Evolutionary conservation across 1,140 invertebrate genomes (phyloP).

Genomic region (Diabrotica virgifera): DNA sequence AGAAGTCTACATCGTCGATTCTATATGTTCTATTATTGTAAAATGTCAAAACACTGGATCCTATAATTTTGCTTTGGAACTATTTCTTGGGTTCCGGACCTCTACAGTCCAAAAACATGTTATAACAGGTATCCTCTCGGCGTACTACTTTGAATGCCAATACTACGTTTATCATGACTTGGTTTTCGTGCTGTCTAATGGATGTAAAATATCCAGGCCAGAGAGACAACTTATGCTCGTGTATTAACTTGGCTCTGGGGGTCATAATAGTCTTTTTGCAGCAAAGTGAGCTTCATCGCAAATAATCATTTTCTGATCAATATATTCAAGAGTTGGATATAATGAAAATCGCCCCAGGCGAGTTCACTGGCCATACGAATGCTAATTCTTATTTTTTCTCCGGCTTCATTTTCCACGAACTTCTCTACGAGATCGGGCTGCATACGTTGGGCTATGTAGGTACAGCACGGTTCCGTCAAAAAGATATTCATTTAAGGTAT

Average conservation of each 20-base stretch:
- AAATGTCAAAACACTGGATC: conserved; percentile 75
- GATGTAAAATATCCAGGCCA: conserved; percentile 80
- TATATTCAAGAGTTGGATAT: conserved; percentile 73
- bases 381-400: conserved; percentile 50
- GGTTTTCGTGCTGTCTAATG: conserved; percentile 72
- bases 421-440: conserved; percentile 52
- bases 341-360: conserved; percentile 55
- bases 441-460: conserved; percentile 50
- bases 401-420: conserved; percentile 49
- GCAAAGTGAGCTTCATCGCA: conserved; percentile 61
- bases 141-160: conserved; percentile 74
- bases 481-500: conserved; percentile 51
- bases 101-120: conserved; percentile 57
- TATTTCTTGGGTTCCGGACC: conserved; percentile 52
- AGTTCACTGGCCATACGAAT: conserved; percentile 55
- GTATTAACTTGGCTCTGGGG: conserved; percentile 59
- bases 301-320: conserved; percentile 69
- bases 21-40: conserved; percentile 91
- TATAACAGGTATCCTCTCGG: conserved; percentile 57
- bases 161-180: conserved; percentile 70
- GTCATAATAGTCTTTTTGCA: conserved; percentile 80
- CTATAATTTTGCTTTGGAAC: conserved; percentile 62
- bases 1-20: conserved; percentile 81
- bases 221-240: conserved; percentile 56
- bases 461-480: conserved; percentile 59